Base-by-base conservation (phyloP, 2,113 vertebrate genomes). In the Ophiodon elongatus region DNA sequence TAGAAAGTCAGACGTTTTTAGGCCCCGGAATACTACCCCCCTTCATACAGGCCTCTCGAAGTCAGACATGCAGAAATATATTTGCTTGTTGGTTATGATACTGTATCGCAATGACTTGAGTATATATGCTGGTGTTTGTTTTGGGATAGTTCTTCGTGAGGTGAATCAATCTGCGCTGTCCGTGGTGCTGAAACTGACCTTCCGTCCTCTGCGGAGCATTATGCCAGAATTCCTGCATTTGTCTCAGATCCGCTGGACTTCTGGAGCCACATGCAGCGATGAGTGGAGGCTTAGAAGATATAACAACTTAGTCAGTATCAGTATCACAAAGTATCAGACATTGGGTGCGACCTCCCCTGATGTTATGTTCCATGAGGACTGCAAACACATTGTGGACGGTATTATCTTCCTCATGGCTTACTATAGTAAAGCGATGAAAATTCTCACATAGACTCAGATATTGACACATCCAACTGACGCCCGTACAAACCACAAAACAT, bases 141-240 rank as follows among this genome's bases (percentile, higher is more conserved):
- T 75, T 10, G 21, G 43, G 10, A 59, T 52, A 41, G 25, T 78
- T 79, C 73, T 45, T 14, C 45, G 0, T 63, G 77, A 39, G 59
- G 29, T 15, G 9, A 69, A 47, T 78, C 56, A 43, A 80, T 79
- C 70, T 72, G 74, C 73, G 89, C 93, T 94, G 82, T 93, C 90
- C 91, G 54, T 83, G 90, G 93, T 92, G 82, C 89, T 92, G 93
- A 93, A 91, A 57, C 56, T 9, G 39, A 57, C 54, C 60, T 65
- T 41, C 13, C 37, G 35, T 69, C 45, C 27, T 68, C 82, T 52
- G 71, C 59, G 45, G 60, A 73, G 72, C 25, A 14, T 27, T 59
- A 29, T 29, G 56, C 9, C 64, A 76, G 29, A 27, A 80, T 31
- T 60, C 25, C 60, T 29, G 65, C 45, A 43, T 65, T 37, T 33